Evolutionary conservation across 35 echinoderm and acorn worm species (phyloP).

Genomic region (Ophioderma brevispina): DNA sequence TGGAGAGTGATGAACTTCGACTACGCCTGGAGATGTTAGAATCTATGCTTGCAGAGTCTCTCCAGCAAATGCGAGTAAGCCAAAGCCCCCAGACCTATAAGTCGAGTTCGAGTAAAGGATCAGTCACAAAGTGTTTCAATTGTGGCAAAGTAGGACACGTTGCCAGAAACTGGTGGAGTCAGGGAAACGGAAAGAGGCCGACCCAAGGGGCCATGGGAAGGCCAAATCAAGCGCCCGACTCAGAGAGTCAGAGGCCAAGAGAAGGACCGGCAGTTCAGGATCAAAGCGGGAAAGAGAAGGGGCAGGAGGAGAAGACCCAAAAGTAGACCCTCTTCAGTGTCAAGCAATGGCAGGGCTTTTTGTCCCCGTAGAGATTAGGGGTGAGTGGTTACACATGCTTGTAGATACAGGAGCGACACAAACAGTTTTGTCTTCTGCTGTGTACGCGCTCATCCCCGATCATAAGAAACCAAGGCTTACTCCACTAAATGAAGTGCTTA

Average conservation of each 20-base stretch:
- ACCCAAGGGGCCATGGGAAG: conserved; percentile 18
- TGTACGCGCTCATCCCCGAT: background rate
- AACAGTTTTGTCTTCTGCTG: background rate
- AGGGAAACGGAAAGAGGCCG: background rate
- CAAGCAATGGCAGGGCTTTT: background rate
- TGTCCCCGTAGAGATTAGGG: background rate
- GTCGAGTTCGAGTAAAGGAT: too few relatives aligned
- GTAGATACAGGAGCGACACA: background rate
- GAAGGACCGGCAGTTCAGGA: too few relatives aligned
- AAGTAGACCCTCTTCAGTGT: too few relatives aligned
- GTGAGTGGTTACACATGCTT: background rate
- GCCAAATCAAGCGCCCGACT: too few relatives aligned
- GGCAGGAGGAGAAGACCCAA: background rate
- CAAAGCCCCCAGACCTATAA: too few relatives aligned
- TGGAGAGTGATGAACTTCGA: background rate
- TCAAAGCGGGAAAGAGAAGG: background rate
- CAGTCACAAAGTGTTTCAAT: too few relatives aligned
- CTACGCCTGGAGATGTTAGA: background rate
- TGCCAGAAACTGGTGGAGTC: too few relatives aligned
- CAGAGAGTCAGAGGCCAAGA: too few relatives aligned
- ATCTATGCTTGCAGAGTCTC: background rate
- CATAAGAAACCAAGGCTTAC: background rate
- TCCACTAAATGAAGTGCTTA: background rate
- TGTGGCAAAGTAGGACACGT: too few relatives aligned
- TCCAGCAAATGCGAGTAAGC: background rate